Evolutionary conservation across 1,140 invertebrate species (phyloP), one percentile per base, ranked within the genome.

Genomic region (Cyphomyrmex costatus): DNA sequence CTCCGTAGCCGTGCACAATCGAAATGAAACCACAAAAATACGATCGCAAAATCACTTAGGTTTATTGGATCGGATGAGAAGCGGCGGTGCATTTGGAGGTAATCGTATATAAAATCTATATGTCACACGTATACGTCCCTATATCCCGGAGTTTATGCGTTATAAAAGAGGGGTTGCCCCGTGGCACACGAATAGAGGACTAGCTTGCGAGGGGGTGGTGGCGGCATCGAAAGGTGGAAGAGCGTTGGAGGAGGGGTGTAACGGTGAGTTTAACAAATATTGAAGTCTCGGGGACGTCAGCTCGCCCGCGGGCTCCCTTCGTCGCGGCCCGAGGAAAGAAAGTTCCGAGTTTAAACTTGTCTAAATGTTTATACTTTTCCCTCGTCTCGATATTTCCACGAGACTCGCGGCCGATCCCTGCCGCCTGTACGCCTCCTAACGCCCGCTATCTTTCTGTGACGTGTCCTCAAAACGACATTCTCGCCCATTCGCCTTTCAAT

Each of bases 21-120:
- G 89, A 85, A 92, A 92, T 91, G 91, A 92, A 92, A 91, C 87
- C 88, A 86, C 87, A 71, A 92, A 93, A 92, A 92, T 93, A 92
- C 85, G 89, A 85, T 90, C 86, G 77, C 76, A 86, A 94, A 94
- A 93, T 93, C 92, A 94, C 93, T 94, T 92, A 93, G 77, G 87
- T 92, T 92, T 94, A 94, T 94, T 93, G 92, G 68, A 89, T 16
- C 85, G 71, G 87, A 90, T 88, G 65, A 89, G 71, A 88, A 84
- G 88, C 78, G 78, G 53, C 61, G 90, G 76, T 88, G 88, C 80
- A 90, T 85, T 89, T 85, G 86, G 79, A 84, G 87, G 89, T 92
- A 92, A 92, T 91, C 89, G 88, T 92, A 92, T 92, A 92, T 92
- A 92, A 93, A 93, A 92, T 93, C 86, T 90, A 93, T 92, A 91